These are phyloP conservation scores for Hypselothyrea guttata DNA, from an alignment of 2,888 invertebrate genomes.

Conservation along the genomic window DNA sequence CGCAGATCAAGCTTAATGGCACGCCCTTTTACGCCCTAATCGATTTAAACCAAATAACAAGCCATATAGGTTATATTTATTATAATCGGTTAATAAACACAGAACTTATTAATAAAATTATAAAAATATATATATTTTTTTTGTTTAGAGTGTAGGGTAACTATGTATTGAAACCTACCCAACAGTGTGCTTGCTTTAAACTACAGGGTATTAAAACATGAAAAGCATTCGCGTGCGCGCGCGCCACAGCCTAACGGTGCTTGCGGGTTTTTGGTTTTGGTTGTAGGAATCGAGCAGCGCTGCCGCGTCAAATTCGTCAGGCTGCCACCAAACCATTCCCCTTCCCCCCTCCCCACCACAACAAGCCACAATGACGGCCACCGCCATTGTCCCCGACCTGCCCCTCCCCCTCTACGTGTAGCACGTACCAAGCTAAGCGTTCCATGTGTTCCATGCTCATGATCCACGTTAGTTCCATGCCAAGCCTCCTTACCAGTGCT, in stretches of 20 bases:
- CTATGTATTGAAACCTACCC: no score
- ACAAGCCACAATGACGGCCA: no score
- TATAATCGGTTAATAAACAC: no score
- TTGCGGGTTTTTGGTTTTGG: conserved; percentile 55
- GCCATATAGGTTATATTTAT: no score
- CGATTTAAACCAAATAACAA: no score
- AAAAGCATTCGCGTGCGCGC: conserved; percentile 66
- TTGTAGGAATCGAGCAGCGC: conserved; percentile 32
- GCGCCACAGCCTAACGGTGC: conserved; percentile 64
- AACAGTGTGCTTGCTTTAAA: background rate
- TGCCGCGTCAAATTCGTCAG: conserved; percentile 53
- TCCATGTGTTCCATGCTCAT: conserved; percentile 29
- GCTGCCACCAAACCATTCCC: conserved; percentile 22
- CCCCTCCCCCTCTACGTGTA: background rate
- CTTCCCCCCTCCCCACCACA: no score
- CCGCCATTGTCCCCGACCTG: background rate
- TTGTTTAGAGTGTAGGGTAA: no score
- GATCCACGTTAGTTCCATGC: conserved; percentile 46
- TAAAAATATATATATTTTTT: no score
- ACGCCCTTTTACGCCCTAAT: no score
- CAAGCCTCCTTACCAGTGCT: conserved; percentile 42
- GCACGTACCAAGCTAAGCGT: conserved; percentile 11
- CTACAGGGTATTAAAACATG: conserved; percentile 46
- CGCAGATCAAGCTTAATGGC: no score
- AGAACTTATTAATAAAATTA: no score